Evolutionary conservation across 2,888 invertebrate genomes (phyloP).

Genomic region (Eupithecia centaureata): DNA sequence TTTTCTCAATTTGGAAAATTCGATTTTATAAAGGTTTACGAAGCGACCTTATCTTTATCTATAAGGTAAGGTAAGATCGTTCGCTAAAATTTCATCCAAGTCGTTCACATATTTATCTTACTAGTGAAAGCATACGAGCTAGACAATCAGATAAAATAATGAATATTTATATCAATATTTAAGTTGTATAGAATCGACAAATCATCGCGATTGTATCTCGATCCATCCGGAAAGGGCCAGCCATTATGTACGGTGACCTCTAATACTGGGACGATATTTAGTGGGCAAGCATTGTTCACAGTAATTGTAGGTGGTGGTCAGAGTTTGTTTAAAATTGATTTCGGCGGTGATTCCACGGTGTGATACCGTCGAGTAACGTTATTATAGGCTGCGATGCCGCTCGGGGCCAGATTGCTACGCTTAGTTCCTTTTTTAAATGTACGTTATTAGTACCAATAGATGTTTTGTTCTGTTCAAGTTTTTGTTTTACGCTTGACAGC

Average conservation of each 20-base stretch:
- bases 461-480: slow-evolving; percentile 22
- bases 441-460: slow-evolving; percentile 24
- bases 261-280: slow-evolving; percentile 74
- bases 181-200: slow-evolving; percentile 79
- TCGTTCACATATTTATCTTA: slow-evolving; percentile 1
- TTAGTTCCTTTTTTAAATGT: slow-evolving; percentile 35
- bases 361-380: slow-evolving; percentile 71
- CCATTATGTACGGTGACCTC: slow-evolving; percentile 77
- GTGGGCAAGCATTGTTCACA: slow-evolving; percentile 73
- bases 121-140: slow-evolving; percentile 27
- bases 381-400: slow-evolving; percentile 65
- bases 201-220: slow-evolving; percentile 80
- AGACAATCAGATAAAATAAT: slow-evolving; percentile 69
- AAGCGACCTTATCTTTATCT: too few species aligned
- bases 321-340: slow-evolving; percentile 84
- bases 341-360: slow-evolving; percentile 69
- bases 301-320: slow-evolving; percentile 81
- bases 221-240: slow-evolving; percentile 75
- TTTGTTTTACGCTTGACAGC: neutral
- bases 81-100: neutral
- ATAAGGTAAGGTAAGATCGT: too few species aligned
- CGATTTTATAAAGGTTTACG: neutral
- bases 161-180: slow-evolving; percentile 82
- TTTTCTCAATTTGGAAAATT: neutral
- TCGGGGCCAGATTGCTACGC: slow-evolving; percentile 47